These are phyloP conservation scores for Triplophysa siluroides DNA, from an alignment of 2,113 vertebrate genomes.

Conservation along the genomic window DNA sequence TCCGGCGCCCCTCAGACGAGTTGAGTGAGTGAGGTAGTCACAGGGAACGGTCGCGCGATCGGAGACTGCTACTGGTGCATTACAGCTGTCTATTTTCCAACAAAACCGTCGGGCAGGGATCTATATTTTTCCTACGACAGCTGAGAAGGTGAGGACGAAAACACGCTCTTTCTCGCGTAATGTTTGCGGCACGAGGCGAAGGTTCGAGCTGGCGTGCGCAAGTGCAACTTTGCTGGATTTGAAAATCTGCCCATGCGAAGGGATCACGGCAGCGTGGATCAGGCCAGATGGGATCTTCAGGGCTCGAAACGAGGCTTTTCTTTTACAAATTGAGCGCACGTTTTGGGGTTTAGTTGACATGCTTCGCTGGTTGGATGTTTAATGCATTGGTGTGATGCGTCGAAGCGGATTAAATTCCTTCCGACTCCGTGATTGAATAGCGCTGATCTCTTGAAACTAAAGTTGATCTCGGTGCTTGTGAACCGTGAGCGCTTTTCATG, in stretches of 20 bases:
- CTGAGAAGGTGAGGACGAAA: slow-evolving; percentile 15
- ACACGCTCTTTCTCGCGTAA: neutral
- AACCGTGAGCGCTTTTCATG: neutral
- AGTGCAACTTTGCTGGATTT: slow-evolving; percentile 10
- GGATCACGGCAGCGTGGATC: slow-evolving; percentile 40
- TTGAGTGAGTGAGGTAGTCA: slow-evolving; percentile 22
- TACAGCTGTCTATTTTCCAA: neutral
- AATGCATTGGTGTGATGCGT: neutral
- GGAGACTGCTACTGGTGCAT: neutral
- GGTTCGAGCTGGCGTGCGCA: neutral
- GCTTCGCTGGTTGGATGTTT: neutral
- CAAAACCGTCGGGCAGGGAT: slow-evolving; percentile 17
- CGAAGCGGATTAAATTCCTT: neutral
- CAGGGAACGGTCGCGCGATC: neutral
- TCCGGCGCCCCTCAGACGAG: slow-evolving; percentile 23
- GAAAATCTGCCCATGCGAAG: slow-evolving; percentile 10
- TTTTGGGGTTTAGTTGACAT: neutral
- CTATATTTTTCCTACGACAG: slow-evolving; percentile 28
- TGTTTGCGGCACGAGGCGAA: neutral
- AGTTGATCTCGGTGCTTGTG: neutral
- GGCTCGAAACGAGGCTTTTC: neutral
- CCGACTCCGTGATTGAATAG: neutral
- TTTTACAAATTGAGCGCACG: neutral
- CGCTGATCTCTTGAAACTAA: neutral
- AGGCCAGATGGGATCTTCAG: slow-evolving; percentile 24